These are phyloP conservation scores for Triops cancriformis DNA, from an alignment of 1,140 invertebrate species.

Conservation along the genomic window DNA sequence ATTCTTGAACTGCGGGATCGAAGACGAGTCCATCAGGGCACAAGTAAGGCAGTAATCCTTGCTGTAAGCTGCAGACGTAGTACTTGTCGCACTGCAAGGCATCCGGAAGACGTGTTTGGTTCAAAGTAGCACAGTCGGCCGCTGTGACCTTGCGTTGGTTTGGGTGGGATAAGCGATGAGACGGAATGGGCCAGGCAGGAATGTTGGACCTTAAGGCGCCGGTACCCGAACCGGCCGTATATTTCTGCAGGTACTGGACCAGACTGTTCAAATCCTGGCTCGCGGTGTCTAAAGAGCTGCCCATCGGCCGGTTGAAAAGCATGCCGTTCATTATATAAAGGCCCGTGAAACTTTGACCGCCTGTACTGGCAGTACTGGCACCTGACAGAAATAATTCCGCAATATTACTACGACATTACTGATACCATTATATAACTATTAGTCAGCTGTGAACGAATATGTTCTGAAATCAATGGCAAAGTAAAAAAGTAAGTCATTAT, in stretches of 20 bases:
- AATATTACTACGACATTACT: no score
- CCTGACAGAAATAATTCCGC: not conserved
- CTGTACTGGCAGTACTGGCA: not conserved
- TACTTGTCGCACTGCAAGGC: not conserved
- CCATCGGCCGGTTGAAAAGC: not conserved
- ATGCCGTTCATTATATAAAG: not conserved
- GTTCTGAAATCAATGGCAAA: no score
- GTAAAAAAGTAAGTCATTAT: no score
- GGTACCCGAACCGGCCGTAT: not conserved
- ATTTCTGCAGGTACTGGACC: not conserved
- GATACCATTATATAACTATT: no score
- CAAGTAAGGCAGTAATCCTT: not conserved
- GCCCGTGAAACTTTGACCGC: not conserved
- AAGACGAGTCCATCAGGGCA: conserved; percentile 21
- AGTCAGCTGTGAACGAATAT: no score
- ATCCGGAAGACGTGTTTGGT: conserved; percentile 14
- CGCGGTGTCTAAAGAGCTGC: not conserved
- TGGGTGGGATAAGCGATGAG: not conserved
- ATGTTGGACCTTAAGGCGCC: not conserved
- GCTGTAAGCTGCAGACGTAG: not conserved
- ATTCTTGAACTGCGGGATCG: not conserved
- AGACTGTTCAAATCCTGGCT: not conserved
- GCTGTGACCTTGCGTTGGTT: not conserved
- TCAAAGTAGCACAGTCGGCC: not conserved
- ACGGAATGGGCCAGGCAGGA: not conserved